Base-by-base conservation (phyloP, 2,888 invertebrate species). In the Platynereis dumerilii region DNA sequence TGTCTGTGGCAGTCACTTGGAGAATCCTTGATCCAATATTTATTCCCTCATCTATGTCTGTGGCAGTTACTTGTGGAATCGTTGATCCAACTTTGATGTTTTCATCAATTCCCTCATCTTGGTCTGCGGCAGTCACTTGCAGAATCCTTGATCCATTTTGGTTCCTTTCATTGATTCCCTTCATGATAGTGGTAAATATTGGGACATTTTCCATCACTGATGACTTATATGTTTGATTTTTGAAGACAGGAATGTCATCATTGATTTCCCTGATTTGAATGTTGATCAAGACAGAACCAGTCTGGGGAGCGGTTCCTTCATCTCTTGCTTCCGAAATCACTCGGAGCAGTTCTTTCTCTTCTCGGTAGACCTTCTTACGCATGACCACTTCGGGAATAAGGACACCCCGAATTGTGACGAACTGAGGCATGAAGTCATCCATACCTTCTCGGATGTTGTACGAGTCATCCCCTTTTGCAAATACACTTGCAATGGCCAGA, bases 281-380 rank as follows among this genome's bases (percentile, higher is more conserved):
- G 45, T 68, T 58, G 56, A 71, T 59, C 1, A 12, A 24, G 17
- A 62, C 28, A 17, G 66, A 42, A 1, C 66, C 66, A 22, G 62
- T 58, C 34, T 56, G 62, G 17, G 66, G 66, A 1, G 77, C 75
- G 5, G 20, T 58, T 2, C 75, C 69, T 5, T 76, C 78, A 69
- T 81, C 82, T 20, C 74, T 78, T 2, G 91, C 93, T 69, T 89
- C 88, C 72, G 96, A 88, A 75, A 90, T 90, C 53, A 96, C 87
- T 58, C 89, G 87, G 86, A 94, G 62, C 1, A 22, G 12, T 20
- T 24, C 29, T n/a, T 28, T 10, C n/a, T 20, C 15, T 28, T 67
- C 67, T 20, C 64, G 39, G 56, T 67, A 60, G 12, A 67, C 39
- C 15, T 48, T 22, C 28, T 57, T 48, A 27, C 59, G 42, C 15